Evolutionary conservation across 2,113 vertebrate genomes (phyloP).

Genomic region (Cygnus buccinator): DNA sequence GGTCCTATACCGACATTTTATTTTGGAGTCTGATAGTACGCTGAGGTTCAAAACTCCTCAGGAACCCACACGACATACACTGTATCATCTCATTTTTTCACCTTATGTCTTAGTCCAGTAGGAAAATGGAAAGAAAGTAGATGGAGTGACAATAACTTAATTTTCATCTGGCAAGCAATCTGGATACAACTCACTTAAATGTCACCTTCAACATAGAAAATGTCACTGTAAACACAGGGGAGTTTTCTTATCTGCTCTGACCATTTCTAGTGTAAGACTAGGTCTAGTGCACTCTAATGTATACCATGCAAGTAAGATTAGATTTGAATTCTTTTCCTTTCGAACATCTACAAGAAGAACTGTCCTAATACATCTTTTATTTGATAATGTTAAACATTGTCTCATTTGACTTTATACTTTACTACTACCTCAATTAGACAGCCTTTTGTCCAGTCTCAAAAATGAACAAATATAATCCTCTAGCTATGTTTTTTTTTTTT

Average conservation of each 20-base stretch:
- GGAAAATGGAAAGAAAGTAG: not conserved
- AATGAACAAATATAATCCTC: not conserved
- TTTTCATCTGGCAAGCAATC: not conserved
- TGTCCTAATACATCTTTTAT: not conserved
- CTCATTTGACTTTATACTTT: not conserved
- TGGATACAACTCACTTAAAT: not conserved
- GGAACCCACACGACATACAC: fast-evolving
- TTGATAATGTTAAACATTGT: not conserved
- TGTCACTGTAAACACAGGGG: fast-evolving
- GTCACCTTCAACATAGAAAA: not conserved
- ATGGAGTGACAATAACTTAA: not conserved
- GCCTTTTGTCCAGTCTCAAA: not conserved
- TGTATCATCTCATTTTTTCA: not conserved
- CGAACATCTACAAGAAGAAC: not conserved
- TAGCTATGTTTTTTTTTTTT: not conserved
- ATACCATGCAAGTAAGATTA: not conserved
- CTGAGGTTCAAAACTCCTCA: not conserved
- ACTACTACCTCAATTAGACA: not conserved
- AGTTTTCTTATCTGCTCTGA: not conserved
- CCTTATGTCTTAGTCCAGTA: not conserved
- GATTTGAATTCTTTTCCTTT: not conserved
- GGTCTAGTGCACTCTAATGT: not conserved
- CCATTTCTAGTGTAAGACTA: not conserved
- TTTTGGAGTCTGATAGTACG: not conserved
- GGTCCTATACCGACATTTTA: fast-evolving